A percentile compares a stretch with the other conserved stretches of the same genome.
Conservation (phyloP, 2,888 invertebrate species). For the Eupeodes luniger region DNA sequence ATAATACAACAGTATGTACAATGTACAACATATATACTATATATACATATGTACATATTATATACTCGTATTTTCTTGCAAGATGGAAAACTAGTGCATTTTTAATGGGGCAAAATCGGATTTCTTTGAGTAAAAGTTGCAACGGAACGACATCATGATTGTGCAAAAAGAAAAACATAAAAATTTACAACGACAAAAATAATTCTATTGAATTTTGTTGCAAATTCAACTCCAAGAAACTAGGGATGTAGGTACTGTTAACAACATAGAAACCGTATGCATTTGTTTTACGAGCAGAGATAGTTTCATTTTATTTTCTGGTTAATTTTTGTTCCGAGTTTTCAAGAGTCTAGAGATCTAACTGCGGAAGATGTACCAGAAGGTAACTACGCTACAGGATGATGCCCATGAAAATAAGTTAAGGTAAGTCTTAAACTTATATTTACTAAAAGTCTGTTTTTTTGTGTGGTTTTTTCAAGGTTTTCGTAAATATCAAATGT, state of each 20-base stretch:
- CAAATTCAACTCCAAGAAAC: background rate
- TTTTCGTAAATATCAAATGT: background rate
- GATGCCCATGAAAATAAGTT: slow-evolving; percentile 12
- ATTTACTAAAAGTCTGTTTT: background rate
- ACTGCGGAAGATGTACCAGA: no score
- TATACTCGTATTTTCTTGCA: background rate
- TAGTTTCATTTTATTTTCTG: slow-evolving; percentile 27
- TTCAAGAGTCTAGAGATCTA: background rate
- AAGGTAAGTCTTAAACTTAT: slow-evolving; percentile 29
- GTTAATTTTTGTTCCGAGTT: background rate
- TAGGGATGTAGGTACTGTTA: background rate
- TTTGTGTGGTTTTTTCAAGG: background rate
- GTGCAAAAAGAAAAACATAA: background rate
- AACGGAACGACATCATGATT: slow-evolving; percentile 17
- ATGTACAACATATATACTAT: background rate
- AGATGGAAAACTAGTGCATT: slow-evolving; percentile 30
- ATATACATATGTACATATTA: background rate
- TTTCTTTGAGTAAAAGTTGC: slow-evolving; percentile 37
- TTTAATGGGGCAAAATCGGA: slow-evolving; percentile 59
- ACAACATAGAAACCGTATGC: background rate
- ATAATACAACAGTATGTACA: background rate
- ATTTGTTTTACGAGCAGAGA: background rate
- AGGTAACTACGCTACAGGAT: background rate
- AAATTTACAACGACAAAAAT: slow-evolving; percentile 14
- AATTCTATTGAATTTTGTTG: slow-evolving; percentile 46